Conservation (phyloP, 30 jellyfish, hydroid and myxozoan genomes). For the Nemopilema nomurai region DNA sequence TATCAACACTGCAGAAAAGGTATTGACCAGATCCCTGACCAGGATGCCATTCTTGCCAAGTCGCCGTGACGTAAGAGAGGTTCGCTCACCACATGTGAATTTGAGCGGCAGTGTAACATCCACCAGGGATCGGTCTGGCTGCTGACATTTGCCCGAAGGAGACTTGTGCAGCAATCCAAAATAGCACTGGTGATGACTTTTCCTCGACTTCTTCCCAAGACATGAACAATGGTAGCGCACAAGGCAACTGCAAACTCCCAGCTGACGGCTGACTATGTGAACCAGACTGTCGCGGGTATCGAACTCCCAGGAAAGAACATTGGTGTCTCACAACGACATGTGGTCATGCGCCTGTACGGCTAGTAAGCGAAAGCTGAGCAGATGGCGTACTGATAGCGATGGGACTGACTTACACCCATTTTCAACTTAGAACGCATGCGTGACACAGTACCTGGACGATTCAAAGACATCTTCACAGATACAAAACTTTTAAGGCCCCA, state of each 20-base stretch:
- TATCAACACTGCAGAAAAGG: not conserved
- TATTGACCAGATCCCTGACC: not conserved
- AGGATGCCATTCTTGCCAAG: not conserved
- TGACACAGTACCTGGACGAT: not conserved
- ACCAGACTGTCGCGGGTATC: not conserved
- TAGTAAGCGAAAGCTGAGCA: not conserved
- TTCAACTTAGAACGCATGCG: not conserved
- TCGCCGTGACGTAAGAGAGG: not conserved
- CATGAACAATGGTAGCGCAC: not conserved
- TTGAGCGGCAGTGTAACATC: slow-evolving; percentile 1
- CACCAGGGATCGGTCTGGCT: too few relatives aligned
- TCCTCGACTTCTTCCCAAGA: not conserved
- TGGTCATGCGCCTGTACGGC: not conserved
- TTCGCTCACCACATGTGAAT: too few relatives aligned
- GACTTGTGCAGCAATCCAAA: not conserved
- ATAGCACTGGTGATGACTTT: not conserved
- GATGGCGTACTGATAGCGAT: not conserved
- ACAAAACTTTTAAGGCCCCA: not conserved
- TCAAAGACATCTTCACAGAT: not conserved
- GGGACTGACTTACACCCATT: not conserved
- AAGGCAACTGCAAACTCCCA: not conserved
- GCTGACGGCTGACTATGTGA: not conserved
- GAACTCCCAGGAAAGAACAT: not conserved
- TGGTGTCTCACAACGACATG: not conserved
- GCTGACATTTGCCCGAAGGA: too few relatives aligned